A percentile compares a stretch with the other conserved stretches of the same genome.
Evolutionary conservation across 2,888 invertebrate genomes (phyloP).

Genomic region (Orthonevra nobilis): DNA sequence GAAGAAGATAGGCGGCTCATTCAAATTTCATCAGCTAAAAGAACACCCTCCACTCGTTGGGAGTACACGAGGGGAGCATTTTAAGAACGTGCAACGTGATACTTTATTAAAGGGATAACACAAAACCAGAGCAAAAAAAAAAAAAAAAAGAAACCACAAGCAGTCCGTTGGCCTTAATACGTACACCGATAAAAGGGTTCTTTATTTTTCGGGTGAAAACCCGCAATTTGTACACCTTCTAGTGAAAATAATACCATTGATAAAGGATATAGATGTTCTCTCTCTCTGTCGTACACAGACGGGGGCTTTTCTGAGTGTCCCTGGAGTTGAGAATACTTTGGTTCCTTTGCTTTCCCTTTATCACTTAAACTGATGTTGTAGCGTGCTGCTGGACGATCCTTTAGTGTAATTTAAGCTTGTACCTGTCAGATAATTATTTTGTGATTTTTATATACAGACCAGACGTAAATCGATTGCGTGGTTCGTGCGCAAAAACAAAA

Average conservation of each 20-base stretch:
- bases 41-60: not conserved
- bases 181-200: constrained; percentile 44
- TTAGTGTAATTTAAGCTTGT: constrained; percentile 21
- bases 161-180: constrained; percentile 20
- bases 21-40: constrained; percentile 47
- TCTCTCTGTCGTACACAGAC: constrained; percentile 10
- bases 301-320: not conserved
- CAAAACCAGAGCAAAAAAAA: constrained; percentile 3
- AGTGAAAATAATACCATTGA: constrained; percentile 18
- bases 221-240: constrained; percentile 46
- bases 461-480: not conserved
- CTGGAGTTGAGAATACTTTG: constrained; percentile 23
- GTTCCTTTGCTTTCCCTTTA: constrained; percentile 24
- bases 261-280: not conserved
- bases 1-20: constrained; percentile 16
- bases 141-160: too few species aligned
- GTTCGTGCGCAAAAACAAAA: not conserved
- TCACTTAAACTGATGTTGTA: constrained; percentile 9
- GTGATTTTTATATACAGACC: constrained; percentile 4
- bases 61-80: constrained; percentile 3
- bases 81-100: constrained; percentile 44
- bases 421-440: constrained; percentile 9
- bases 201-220: constrained; percentile 16
- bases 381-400: not conserved
- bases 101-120: constrained; percentile 50